phyloP scores from a whole-genome alignment of 2,113 vertebrate genomes.

The Genyomyrus donnyi region DNA sequence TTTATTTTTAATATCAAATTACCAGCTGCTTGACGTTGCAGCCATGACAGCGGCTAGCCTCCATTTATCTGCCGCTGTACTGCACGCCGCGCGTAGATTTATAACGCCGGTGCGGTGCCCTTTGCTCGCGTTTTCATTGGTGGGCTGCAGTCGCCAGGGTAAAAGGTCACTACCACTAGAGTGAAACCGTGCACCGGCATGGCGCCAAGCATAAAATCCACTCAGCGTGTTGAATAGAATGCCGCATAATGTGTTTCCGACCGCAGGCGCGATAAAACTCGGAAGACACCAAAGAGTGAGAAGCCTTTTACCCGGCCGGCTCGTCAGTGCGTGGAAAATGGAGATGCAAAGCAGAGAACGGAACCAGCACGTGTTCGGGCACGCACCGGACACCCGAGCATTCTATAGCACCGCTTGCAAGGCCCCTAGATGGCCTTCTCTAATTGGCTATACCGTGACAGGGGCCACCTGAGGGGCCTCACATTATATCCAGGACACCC shows the following conservation, averaged over 20 bases:
- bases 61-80: background rate
- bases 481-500: background rate
- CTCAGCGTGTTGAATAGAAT: background rate
- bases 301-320: background rate
- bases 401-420: background rate
- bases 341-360: background rate
- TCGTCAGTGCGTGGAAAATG: background rate
- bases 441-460: background rate
- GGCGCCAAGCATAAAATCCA: background rate
- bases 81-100: background rate
- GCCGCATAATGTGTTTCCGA: background rate
- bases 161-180: background rate
- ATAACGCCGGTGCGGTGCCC: background rate
- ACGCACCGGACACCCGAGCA: background rate
- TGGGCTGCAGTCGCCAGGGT: background rate
- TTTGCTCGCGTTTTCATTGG: background rate
- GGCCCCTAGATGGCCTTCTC: background rate
- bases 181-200: background rate
- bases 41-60: background rate
- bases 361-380: background rate
- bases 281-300: background rate
- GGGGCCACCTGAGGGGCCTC: background rate
- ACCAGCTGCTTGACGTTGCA: background rate
- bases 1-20: constrained; percentile 12
- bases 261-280: background rate